These are phyloP conservation scores for Chrysemys picta DNA, from an alignment of 2,113 vertebrate genomes.

Conservation along the genomic window DNA sequence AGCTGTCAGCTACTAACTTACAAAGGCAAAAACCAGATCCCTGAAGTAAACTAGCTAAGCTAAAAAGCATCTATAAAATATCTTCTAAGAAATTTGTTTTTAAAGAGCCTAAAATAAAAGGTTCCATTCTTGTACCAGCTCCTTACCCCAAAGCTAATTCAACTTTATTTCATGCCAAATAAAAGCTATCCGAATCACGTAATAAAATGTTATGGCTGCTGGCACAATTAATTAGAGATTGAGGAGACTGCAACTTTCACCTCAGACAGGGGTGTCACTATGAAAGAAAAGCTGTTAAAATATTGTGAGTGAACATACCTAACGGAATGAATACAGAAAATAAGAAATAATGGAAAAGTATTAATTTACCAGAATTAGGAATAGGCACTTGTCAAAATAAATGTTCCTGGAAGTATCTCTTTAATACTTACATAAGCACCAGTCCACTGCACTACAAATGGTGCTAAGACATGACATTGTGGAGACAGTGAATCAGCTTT, in stretches of 20 bases:
- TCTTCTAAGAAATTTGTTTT: constrained; percentile 59
- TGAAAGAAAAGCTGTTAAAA: constrained; percentile 61
- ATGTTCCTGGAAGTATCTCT: background rate
- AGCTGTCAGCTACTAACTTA: background rate
- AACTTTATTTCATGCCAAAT: constrained; percentile 71
- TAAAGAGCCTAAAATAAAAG: constrained; percentile 71
- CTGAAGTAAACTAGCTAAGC: background rate
- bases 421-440: background rate
- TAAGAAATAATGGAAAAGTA: constrained; percentile 45
- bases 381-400: background rate
- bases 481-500: background rate
- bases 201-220: constrained; percentile 71
- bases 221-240: constrained; percentile 75
- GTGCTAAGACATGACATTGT: background rate
- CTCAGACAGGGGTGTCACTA: constrained; percentile 54
- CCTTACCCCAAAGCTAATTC: constrained; percentile 61
- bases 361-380: constrained; percentile 13
- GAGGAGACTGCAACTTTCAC: constrained; percentile 65
- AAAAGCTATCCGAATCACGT: constrained; percentile 70
- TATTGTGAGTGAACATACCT: constrained; percentile 4
- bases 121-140: constrained; percentile 40
- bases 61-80: constrained; percentile 44
- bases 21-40: background rate
- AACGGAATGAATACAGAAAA: constrained; percentile 33
- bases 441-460: background rate